Conservation (phyloP, 2,888 invertebrate species). For the Metalampra italica region DNA sequence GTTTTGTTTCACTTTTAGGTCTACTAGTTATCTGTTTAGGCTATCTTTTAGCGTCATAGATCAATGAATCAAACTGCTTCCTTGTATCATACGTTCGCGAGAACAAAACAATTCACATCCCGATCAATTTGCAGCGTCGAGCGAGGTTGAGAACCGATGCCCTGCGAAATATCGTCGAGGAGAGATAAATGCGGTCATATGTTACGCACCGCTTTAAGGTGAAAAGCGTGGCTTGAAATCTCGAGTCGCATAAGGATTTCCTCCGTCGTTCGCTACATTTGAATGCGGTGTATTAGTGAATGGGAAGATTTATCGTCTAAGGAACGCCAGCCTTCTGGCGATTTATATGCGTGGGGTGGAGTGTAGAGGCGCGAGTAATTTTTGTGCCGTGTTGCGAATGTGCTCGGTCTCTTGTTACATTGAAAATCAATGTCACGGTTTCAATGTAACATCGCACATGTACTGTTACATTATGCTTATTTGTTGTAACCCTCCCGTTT, state of each 20-base stretch:
- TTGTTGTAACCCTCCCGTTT: too few species aligned
- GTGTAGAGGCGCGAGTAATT: not conserved
- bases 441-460: not conserved
- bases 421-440: not conserved
- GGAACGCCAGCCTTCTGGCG: slow-evolving; percentile 49
- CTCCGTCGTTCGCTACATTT: slow-evolving; percentile 46
- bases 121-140: not conserved
- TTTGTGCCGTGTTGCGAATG: not conserved
- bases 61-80: too few species aligned
- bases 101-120: too few species aligned
- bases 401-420: too few species aligned
- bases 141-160: slow-evolving; percentile 15
- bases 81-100: too few species aligned
- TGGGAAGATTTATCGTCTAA: slow-evolving; percentile 62
- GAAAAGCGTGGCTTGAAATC: slow-evolving; percentile 25
- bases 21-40: too few species aligned
- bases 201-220: slow-evolving; percentile 46
- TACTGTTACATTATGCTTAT: not conserved
- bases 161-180: slow-evolving; percentile 20
- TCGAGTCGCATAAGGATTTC: slow-evolving; percentile 30
- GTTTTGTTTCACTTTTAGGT: too few species aligned
- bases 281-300: slow-evolving; percentile 71
- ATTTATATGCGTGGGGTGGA: slow-evolving; percentile 51
- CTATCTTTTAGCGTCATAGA: too few species aligned
- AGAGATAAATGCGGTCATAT: slow-evolving; percentile 48